Evolutionary conservation across 2,888 invertebrate species (phyloP).

Genomic region (Eupeodes luniger): DNA sequence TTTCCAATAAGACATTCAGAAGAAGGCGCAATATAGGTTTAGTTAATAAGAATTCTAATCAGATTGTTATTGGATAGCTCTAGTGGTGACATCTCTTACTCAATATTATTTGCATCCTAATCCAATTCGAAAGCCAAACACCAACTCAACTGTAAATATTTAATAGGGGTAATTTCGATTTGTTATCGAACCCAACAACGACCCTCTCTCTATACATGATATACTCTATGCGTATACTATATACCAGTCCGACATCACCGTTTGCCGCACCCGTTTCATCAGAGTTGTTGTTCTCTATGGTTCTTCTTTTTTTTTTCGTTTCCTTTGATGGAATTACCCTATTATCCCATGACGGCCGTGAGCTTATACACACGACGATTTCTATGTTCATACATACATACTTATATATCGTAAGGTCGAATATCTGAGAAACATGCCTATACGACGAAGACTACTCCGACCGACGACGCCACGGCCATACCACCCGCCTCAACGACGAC

Average conservation of each 20-base stretch:
- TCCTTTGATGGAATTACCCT: constrained; percentile 77
- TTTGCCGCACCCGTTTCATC: constrained; percentile 48
- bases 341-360: constrained; percentile 77
- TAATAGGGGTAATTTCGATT: constrained; percentile 78
- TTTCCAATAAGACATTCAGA: constrained; percentile 20
- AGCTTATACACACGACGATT: constrained; percentile 39
- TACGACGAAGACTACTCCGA: constrained; percentile 5
- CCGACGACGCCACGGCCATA: background rate
- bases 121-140: constrained; percentile 77
- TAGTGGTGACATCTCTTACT: constrained; percentile 74
- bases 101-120: constrained; percentile 75
- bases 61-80: constrained; percentile 53
- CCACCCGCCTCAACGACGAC: background rate
- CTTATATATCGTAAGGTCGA: constrained; percentile 57
- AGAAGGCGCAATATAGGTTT: constrained; percentile 18
- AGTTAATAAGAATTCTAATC: constrained; percentile 57
- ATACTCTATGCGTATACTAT: too few relatives aligned
- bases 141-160: constrained; percentile 78
- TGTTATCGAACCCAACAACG: constrained; percentile 72
- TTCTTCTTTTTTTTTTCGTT: constrained; percentile 38
- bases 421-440: constrained; percentile 73
- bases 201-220: constrained; percentile 30
- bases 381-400: background rate
- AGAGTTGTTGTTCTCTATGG: constrained; percentile 41
- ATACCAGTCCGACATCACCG: background rate